These are phyloP conservation scores for Lethrus apterus DNA, from an alignment of 1,140 invertebrate genomes.

Conservation along the genomic window DNA sequence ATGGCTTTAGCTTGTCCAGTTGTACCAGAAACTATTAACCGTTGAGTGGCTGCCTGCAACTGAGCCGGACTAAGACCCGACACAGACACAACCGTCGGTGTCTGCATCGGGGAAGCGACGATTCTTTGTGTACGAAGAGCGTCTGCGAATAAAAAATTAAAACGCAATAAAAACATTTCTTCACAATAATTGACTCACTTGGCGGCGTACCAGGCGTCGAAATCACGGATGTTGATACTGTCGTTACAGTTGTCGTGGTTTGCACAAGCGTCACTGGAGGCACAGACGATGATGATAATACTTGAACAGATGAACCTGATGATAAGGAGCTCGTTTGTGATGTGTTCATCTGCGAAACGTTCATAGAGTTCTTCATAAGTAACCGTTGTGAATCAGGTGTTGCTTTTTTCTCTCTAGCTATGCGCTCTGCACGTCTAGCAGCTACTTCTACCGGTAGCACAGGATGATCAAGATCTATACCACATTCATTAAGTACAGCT, in stretches of 20 bases:
- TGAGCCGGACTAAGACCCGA: conserved; percentile 41
- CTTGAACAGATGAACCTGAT: conserved; percentile 1
- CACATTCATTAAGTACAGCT: conserved; percentile 70
- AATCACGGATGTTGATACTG: conserved; percentile 39
- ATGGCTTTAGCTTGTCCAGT: conserved; percentile 36
- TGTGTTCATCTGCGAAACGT: neutral
- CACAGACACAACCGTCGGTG: conserved; percentile 43
- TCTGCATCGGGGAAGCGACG: conserved; percentile 42
- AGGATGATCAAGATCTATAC: conserved; percentile 80
- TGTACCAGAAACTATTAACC: conserved; percentile 43
- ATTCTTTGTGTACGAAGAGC: conserved; percentile 43
- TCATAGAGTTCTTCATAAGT: conserved; percentile 32
- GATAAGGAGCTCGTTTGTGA: conserved; percentile 8
- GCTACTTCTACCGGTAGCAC: conserved; percentile 79
- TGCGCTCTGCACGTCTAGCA: conserved; percentile 70
- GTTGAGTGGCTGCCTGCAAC: conserved; percentile 44
- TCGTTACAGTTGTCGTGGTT: conserved; percentile 32
- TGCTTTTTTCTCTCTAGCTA: conserved; percentile 66
- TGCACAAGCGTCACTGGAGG: conserved; percentile 13
- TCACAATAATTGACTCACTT: conserved; percentile 27
- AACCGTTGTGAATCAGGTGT: conserved; percentile 40
- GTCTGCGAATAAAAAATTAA: conserved; percentile 30
- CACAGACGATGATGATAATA: neutral
- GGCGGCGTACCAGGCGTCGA: conserved; percentile 33
- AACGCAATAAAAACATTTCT: conserved; percentile 3